phyloP scores from a whole-genome alignment of 2,888 invertebrate genomes.

The Lithophane semibrunnea region DNA sequence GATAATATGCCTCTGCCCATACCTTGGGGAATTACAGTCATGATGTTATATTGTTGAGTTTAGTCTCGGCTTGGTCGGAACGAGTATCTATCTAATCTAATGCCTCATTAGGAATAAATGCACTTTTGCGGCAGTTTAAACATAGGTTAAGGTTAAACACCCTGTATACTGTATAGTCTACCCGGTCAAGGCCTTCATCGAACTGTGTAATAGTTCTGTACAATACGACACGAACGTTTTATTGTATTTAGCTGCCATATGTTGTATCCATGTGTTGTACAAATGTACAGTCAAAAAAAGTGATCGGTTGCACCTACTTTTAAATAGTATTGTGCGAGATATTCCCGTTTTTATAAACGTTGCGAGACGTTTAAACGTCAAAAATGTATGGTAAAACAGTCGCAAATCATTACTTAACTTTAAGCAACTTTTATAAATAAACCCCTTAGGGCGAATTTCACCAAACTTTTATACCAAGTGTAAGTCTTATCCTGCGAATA shows the following conservation, averaged over 20 bases:
- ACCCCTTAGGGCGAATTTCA: no score
- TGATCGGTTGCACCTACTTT: neutral
- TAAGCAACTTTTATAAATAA: no score
- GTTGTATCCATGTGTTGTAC: neutral
- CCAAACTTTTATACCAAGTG: no score
- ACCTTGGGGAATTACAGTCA: no score
- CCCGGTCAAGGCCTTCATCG: slow-evolving; percentile 56
- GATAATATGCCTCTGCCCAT: neutral
- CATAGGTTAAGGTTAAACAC: slow-evolving; percentile 36
- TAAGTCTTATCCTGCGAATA: no score
- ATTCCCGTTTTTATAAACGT: no score
- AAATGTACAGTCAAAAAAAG: neutral
- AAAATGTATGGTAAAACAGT: no score
- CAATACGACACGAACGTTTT: slow-evolving; percentile 25
- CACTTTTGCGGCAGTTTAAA: slow-evolving; percentile 18
- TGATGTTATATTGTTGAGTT: neutral
- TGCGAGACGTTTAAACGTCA: no score
- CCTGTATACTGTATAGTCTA: slow-evolving; percentile 15
- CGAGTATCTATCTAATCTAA: slow-evolving; percentile 11
- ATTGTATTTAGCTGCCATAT: slow-evolving; percentile 7
- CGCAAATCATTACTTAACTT: no score
- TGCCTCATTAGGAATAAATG: slow-evolving; percentile 28
- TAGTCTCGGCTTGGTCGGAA: slow-evolving; percentile 9
- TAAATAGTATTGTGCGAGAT: neutral
- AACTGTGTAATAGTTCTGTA: slow-evolving; percentile 45